These are phyloP conservation scores for Cydia strobilella DNA, from an alignment of 1,140 invertebrate genomes.

Conservation along the genomic window DNA sequence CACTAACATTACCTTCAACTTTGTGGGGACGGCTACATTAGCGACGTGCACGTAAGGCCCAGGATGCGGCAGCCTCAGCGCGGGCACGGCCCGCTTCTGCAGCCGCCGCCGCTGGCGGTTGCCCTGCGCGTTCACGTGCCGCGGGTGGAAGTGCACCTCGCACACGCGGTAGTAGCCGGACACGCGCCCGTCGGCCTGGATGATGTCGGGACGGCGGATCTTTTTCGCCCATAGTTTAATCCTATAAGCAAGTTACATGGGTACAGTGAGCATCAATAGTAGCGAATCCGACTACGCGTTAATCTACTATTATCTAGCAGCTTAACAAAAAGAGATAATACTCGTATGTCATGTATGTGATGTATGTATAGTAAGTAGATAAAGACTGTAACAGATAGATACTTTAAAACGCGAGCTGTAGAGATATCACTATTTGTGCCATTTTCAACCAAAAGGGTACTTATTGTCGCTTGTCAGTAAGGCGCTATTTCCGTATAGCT, in stretches of 20 bases:
- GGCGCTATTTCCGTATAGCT: too few species aligned
- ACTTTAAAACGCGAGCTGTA: too few species aligned
- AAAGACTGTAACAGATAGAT: too few species aligned
- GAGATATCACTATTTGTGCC: too few species aligned
- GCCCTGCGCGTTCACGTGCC: not conserved
- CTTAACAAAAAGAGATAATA: too few species aligned
- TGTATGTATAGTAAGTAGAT: too few species aligned
- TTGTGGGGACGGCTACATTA: not conserved
- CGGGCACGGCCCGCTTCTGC: not conserved
- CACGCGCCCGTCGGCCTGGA: not conserved
- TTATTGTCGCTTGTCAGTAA: too few species aligned
- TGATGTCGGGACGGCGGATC: not conserved
- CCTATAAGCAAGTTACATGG: not conserved
- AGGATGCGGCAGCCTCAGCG: not conserved
- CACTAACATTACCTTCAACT: not conserved
- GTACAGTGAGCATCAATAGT: too few species aligned
- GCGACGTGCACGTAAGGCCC: conserved; percentile 6
- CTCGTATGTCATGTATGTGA: too few species aligned
- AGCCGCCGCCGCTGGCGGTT: conserved; percentile 1
- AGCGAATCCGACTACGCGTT: too few species aligned
- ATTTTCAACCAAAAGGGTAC: too few species aligned
- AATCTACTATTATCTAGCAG: too few species aligned
- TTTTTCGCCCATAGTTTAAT: not conserved
- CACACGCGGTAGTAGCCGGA: conserved; percentile 21
- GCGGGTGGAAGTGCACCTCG: conserved; percentile 12